Evolutionary conservation across 23 tunicate genomes (phyloP).

Genomic region (Oikopleura albicans): DNA sequence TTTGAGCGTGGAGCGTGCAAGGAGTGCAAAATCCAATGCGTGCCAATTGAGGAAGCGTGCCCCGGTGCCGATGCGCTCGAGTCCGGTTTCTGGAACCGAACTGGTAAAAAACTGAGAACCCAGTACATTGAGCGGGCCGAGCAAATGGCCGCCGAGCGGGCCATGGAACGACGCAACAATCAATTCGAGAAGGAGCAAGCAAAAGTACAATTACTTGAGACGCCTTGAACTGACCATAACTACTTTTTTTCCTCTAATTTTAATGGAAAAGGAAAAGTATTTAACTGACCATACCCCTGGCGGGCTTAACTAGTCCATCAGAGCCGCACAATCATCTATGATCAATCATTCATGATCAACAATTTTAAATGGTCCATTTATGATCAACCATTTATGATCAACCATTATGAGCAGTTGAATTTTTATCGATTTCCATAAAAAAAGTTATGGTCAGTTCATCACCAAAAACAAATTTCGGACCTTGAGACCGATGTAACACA

Average conservation of each 20-base stretch:
- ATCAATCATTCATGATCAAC: too few relatives aligned
- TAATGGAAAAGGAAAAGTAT: too few relatives aligned
- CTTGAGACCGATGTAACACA: background rate
- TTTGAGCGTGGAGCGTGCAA: background rate
- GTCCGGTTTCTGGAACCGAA: constrained; percentile 8
- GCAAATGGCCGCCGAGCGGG: background rate
- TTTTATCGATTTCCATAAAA: background rate
- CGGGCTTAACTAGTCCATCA: background rate
- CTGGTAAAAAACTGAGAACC: background rate
- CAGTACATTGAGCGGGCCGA: constrained; percentile 3
- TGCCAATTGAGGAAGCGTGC: background rate
- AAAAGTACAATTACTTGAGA: background rate
- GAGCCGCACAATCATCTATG: background rate
- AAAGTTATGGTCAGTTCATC: too few relatives aligned
- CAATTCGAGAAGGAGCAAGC: background rate
- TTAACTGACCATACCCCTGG: too few relatives aligned
- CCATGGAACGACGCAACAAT: background rate
- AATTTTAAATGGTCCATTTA: too few relatives aligned
- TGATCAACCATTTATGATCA: too few relatives aligned
- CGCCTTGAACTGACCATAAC: background rate
- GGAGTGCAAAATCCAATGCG: background rate
- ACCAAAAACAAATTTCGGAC: too few relatives aligned
- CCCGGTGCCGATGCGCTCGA: background rate
- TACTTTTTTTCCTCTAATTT: background rate
- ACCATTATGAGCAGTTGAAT: too few relatives aligned